A percentile compares a stretch with the other conserved stretches of the same genome.
These are phyloP conservation scores for Calephelis virginiensis DNA, from an alignment of 1,140 invertebrate genomes.

Conservation along the genomic window DNA sequence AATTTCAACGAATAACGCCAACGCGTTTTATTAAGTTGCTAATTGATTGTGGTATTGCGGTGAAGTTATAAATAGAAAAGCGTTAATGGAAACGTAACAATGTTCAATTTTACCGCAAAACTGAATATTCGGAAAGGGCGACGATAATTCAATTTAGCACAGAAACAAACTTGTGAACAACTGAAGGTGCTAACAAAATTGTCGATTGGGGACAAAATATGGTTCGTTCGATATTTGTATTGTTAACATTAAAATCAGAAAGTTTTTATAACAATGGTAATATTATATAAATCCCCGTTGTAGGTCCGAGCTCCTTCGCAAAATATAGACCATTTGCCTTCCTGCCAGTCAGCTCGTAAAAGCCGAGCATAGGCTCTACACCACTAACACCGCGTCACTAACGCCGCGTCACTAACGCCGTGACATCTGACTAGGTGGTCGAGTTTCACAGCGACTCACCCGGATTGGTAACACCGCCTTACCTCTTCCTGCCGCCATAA, in stretches of 20 bases:
- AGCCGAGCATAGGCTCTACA: no score
- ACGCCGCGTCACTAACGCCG: no score
- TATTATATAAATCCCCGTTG: no score
- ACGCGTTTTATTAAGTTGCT: slow-evolving; percentile 1
- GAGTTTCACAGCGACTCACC: no score
- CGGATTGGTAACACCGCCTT: no score
- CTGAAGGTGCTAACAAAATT: slow-evolving; percentile 3
- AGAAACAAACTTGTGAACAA: slow-evolving; percentile 12
- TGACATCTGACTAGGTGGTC: no score
- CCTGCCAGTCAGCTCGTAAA: no score
- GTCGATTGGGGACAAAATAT: not conserved
- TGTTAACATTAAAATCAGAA: not conserved
- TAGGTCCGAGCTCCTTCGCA: no score
- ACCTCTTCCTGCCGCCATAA: no score
- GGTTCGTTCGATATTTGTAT: slow-evolving; percentile 1
- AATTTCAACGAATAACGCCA: slow-evolving; percentile 1
- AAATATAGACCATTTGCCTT: no score
- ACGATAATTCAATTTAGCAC: slow-evolving; percentile 11
- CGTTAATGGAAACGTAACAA: slow-evolving; percentile 11
- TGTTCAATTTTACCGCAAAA: slow-evolving; percentile 1
- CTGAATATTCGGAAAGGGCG: slow-evolving; percentile 13
- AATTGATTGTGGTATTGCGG: slow-evolving; percentile 16
- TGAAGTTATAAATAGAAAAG: slow-evolving; percentile 13
- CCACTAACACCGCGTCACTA: no score
- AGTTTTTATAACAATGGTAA: no score